Base-by-base conservation (phyloP, 2,797 vertebrate species). In the Danio choprae region DNA sequence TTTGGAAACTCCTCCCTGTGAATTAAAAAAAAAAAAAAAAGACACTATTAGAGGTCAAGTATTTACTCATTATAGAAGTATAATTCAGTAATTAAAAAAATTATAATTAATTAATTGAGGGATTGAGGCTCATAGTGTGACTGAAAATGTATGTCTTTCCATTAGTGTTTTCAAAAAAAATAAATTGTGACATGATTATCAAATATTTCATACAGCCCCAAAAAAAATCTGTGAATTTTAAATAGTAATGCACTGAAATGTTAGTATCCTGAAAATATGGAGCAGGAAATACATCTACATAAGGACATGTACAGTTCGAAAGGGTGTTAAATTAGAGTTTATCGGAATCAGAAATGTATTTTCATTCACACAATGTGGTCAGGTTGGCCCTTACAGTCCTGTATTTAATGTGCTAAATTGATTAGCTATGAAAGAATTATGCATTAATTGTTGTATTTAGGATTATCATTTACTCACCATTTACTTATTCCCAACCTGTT, bases 1-100 rank as follows among this genome's bases (percentile, higher is more conserved):
- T 87, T 93, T 94, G 82, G 91, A 87, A 78, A 93, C 91, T 63
- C 91, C 89, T 8, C 56, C 91, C 94, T 94, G 72, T 82, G 63
- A 41, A 48, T 59, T 7, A 29, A 41, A 4, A 84, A 41, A 18
- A 74, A 10, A n/a, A 16, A 51, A 29, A 55, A 62, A 58, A 29
- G 29, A 29, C 29, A 50, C 46, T 48, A 60, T 48, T 40, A 81
- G 9, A 20, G 15, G 69, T 87, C 36, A 86, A 5, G 53, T 38
- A 38, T n/a, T 44, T 38, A 29, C 22, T 64, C 48, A 81, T 13
- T 76, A 20, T 53, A 22, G 53, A 6, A 22, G 1, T 20, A 40
- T 29, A 4, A 6, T 7, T 75, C 9, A 44, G 29, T 1, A 29
- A 29, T 29, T 29, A 29, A 29, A 29, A 29, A 29, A 29, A 29